A percentile compares a stretch with the other conserved stretches of the same genome.
Evolutionary conservation across 1,140 invertebrate genomes (phyloP).

Genomic region (Riptortus pedestris): DNA sequence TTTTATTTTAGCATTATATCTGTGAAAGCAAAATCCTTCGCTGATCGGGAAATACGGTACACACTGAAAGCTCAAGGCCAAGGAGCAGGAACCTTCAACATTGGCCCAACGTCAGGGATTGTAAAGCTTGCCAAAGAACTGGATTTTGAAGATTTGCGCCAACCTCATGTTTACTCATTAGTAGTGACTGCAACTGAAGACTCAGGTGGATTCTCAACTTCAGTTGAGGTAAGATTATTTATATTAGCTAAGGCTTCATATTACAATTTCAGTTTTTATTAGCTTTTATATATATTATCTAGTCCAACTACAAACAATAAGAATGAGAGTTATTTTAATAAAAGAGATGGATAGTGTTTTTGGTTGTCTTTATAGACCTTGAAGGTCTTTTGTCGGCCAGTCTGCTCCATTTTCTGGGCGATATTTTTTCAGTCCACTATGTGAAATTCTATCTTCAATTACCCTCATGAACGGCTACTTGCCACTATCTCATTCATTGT

Average conservation of each 20-base stretch:
- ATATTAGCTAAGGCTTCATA: too few species aligned
- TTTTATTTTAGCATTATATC: conserved; percentile 74
- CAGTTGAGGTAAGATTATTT: conserved; percentile 81
- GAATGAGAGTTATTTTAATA: too few species aligned
- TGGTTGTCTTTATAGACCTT: too few species aligned
- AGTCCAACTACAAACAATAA: neutral
- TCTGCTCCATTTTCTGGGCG: too few species aligned
- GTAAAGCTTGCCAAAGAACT: conserved; percentile 89
- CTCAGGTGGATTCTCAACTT: conserved; percentile 88
- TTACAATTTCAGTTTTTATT: neutral
- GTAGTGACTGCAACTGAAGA: conserved; percentile 90
- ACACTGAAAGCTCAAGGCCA: conserved; percentile 86
- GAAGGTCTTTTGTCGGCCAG: too few species aligned
- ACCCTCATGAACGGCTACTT: too few species aligned
- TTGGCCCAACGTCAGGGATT: conserved; percentile 75
- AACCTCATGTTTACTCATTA: conserved; percentile 84
- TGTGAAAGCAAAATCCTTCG: conserved; percentile 91
- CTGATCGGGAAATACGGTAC: conserved; percentile 87
- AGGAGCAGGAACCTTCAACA: conserved; percentile 89
- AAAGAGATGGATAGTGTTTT: too few species aligned
- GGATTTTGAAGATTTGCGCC: conserved; percentile 86
- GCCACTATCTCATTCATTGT: too few species aligned
- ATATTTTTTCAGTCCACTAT: too few species aligned
- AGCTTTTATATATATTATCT: too few species aligned
- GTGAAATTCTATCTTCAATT: too few species aligned